Evolutionary conservation across 2,888 invertebrate genomes (phyloP).

Genomic region (Agonum fuliginosum): DNA sequence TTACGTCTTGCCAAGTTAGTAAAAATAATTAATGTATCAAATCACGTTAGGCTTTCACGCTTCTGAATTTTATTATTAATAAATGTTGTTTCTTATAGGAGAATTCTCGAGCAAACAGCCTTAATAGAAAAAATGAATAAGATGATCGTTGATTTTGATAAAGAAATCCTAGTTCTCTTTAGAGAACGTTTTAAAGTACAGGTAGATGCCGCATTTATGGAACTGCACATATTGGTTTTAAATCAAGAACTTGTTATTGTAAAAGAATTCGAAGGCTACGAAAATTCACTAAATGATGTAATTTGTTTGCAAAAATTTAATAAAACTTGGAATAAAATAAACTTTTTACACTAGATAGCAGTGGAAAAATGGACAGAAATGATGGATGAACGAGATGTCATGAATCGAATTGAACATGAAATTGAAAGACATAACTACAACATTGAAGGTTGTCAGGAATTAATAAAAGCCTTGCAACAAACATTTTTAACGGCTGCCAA

Average conservation of each 20-base stretch:
- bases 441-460: conserved; percentile 72
- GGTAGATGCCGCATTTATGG: conserved; percentile 77
- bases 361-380: conserved; percentile 68
- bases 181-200: conserved; percentile 77
- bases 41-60: too few relatives aligned
- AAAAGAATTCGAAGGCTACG: conserved; percentile 83
- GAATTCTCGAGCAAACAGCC: conserved; percentile 80
- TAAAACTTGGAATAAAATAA: background rate
- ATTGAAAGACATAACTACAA: conserved; percentile 74
- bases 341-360: conserved; percentile 21
- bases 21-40: too few relatives aligned
- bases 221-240: conserved; percentile 79
- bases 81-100: conserved; percentile 67
- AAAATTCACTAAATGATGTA: conserved; percentile 74
- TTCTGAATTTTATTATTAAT: conserved; percentile 9
- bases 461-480: conserved; percentile 73
- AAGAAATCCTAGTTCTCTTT: conserved; percentile 75
- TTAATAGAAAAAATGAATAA: conserved; percentile 77
- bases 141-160: conserved; percentile 80
- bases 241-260: conserved; percentile 85
- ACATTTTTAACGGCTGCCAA: conserved; percentile 77
- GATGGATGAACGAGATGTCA: conserved; percentile 75
- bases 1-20: conserved; percentile 31
- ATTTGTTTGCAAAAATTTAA: background rate
- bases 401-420: conserved; percentile 73